Evolutionary conservation across 2,888 invertebrate genomes (phyloP), one percentile per base, ranked within the genome.

Genomic region (Lasius platythorax): DNA sequence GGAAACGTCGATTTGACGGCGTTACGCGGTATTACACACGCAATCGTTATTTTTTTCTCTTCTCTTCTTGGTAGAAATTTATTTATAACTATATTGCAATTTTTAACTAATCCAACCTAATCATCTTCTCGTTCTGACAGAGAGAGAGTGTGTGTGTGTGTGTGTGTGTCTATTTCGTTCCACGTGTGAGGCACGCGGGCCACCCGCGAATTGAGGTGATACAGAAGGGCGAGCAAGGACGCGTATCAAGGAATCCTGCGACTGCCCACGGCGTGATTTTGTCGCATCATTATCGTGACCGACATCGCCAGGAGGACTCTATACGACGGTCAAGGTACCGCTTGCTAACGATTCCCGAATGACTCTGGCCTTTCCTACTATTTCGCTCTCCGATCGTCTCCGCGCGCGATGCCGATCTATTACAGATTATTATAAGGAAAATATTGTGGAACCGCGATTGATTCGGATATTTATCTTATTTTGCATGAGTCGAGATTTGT

Each of bases 251-350:
- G 63, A 64, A 79, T 61, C 67, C 70, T 40, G 30, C 58, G 84
- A 63, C 43, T 63, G 63, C 56, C 68, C 81, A 40, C 84, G 82
- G 68, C 68, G 85, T 72, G 85, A 85, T 90, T 91, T 91, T 87
- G 90, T 91, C 90, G 85, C 87, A 90, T 91, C 90, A 91, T 91
- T 91, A 89, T 88, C 86, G 83, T 75, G 78, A 85, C 78, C 85
- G 64, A 70, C 79, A 85, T 89, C 87, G 85, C 78, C 84, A 64
- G 81, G 81, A 76, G 81, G 78, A 72, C 67, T 83, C 75, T 67
- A 72, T 76, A 82, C 53, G 78, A 68, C 67, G 82, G 63, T 73
- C 67, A 67, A 87, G 56, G 58, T 68, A 79, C 68, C 61, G 46
- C 50, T 50, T 64, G 81, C 83, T 88, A 88, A 89, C 88, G 89